A percentile compares a stretch with the other conserved stretches of the same genome.
Conservation (phyloP, 1,140 invertebrate genomes). For the Neuroterus valhalla region DNA sequence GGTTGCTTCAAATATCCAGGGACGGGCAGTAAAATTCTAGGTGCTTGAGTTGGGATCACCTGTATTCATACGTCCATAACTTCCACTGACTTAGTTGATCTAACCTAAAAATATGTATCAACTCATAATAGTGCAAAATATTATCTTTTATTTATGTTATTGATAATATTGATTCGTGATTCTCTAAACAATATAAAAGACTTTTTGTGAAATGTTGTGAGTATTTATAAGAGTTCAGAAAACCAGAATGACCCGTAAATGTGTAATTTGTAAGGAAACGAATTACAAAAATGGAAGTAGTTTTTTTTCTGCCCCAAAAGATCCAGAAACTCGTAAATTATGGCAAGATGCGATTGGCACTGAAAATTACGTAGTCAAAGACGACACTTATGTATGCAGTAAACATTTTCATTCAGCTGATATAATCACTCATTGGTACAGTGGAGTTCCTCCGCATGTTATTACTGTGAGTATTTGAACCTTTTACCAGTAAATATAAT, state of each 20-base stretch:
- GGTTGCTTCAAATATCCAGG: too few species aligned
- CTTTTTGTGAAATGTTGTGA: too few species aligned
- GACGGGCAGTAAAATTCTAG: too few species aligned
- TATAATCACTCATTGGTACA: constrained; percentile 71
- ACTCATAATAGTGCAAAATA: too few species aligned
- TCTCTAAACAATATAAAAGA: too few species aligned
- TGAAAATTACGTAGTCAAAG: constrained; percentile 63
- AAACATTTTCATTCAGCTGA: constrained; percentile 68
- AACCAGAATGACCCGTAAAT: constrained; percentile 66
- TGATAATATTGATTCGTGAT: too few species aligned
- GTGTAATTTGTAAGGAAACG: constrained; percentile 67
- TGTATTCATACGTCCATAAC: too few species aligned
- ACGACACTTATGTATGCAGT: constrained; percentile 70
- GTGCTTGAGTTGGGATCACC: too few species aligned
- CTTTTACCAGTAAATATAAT: too few species aligned
- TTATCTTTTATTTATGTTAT: too few species aligned
- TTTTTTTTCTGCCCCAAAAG: constrained; percentile 71
- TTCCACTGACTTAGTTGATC: too few species aligned
- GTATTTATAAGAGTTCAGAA: neutral
- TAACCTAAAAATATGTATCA: too few species aligned
- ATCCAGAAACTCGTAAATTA: constrained; percentile 63
- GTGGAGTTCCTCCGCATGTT: constrained; percentile 69
- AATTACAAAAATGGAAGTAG: constrained; percentile 70
- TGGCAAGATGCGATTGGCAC: constrained; percentile 67
- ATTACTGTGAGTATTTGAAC: constrained; percentile 61